Evolutionary conservation across 2,113 vertebrate genomes (phyloP), one percentile per base, ranked within the genome.

Genomic region (Vimba vimba): DNA sequence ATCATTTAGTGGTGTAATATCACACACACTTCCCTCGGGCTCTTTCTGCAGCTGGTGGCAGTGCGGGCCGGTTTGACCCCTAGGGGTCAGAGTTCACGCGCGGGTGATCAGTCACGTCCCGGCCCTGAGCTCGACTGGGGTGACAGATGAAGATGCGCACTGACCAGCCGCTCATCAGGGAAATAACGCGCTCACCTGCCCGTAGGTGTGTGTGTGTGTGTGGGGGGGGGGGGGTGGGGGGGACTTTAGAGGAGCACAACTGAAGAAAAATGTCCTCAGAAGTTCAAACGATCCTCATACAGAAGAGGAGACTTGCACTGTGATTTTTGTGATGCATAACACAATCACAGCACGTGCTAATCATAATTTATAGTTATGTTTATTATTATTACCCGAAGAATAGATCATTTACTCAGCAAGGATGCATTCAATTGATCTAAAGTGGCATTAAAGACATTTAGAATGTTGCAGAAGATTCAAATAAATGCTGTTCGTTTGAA

Each of bases 1-100:
- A 94, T 96, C 94, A 96, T 96, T 96, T 95, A 94, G 92, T 89
- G 88, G 91, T 94, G 94, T 96, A 95, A 96, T 96, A 95, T 96
- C 94, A 80, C 86, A 85, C 74, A 74, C 33, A 55, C 36, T 91
- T 89, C 93, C 94, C 95, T 94, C 90, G 94, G 93, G 95, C 89
- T 90, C 93, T 91, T 89, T 89, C 86, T 91, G 92, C 95, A 96
- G 95, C 95, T 96, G 95, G 92, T 93, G 92, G 91, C 89, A 92
- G 87, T 45, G 23, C 12, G 36, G 88, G 89, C 78, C 77, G 55
- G 2, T 27, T 68, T 91, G 89, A 87, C 88, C 93, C 90, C 88
- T 39, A 23, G 62, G 75, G 82, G 45, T 45, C 85, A 88, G 68
- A 39, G 87, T 79, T 88, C 87, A 89, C 30, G 57, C 76, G 62